Evolutionary conservation across 2,888 invertebrate species (phyloP).

Genomic region (Spisula subtruncata): DNA sequence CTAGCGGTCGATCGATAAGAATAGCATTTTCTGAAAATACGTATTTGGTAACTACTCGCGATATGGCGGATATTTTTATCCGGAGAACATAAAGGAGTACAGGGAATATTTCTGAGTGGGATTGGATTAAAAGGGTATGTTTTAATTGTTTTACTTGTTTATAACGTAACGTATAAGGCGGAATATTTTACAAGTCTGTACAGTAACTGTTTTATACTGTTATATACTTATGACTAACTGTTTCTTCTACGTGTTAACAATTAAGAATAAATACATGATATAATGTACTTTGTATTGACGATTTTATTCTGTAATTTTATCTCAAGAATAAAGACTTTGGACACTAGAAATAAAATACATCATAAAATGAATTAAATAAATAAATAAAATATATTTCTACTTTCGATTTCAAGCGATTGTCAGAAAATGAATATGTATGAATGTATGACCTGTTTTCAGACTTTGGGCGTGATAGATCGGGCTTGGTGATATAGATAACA

Average conservation of each 20-base stretch:
- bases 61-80: neutral
- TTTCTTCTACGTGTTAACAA: neutral
- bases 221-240: neutral
- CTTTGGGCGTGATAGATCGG: neutral
- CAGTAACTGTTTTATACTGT: neutral
- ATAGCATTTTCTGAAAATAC: constrained; percentile 20
- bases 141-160: neutral
- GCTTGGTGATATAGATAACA: neutral
- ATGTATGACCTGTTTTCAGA: neutral
- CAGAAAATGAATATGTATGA: neutral
- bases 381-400: neutral
- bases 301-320: neutral
- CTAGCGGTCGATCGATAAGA: neutral
- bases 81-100: neutral
- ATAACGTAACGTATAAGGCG: neutral
- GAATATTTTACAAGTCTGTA: neutral
- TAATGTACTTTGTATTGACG: neutral
- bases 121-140: neutral
- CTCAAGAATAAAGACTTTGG: neutral
- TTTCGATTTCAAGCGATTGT: neutral
- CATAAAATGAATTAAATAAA: neutral
- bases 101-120: neutral
- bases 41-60: neutral
- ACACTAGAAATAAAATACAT: neutral
- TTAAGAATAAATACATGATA: neutral